Evolutionary conservation across 2,888 invertebrate species (phyloP), one percentile per base, ranked within the genome.

Genomic region (Epirrhoe alternata): DNA sequence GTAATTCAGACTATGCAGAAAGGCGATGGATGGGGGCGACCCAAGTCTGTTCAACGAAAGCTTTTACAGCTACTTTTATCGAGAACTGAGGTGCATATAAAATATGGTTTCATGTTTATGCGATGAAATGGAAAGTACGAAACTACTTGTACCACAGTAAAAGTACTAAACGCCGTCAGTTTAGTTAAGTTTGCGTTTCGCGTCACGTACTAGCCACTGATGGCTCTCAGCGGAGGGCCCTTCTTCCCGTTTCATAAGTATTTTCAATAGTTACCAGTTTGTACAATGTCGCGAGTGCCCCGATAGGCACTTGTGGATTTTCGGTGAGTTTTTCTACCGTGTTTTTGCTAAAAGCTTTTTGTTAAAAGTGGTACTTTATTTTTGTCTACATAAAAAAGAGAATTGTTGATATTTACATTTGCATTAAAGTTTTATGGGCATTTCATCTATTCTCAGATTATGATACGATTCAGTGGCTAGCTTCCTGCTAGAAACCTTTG

Each of bases 161-260:
- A 74, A 76, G 77, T 68, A 68, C 78, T 83, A 81, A 82, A 82
- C 81, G 82, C 77, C 74, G 77, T 75, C 76, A 73, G 79, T 81
- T 80, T 70, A 72, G 77, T 77, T 77, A 77, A 77, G 79, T 81
- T 86, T 77, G 73, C 80, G 80, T 85, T 86, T 85, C 86, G 79
- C 76, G 74, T 86, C 87, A 88, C 88, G 87, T 87, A 71, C 74
- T 64, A 53, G 59, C 76, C 77, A 76, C 79, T 83, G 80, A 87
- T 85, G 84, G 86, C 80, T 79, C 86, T 86, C 84, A 57, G 71
- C 76, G 84, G 83, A 79, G 74, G 76, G 58, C 82, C 80, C 77
- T 83, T 83, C 83, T 80, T 82, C 80, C 82, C 78, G 77, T 83
- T 79, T 83, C 81, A 79, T 85, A 85, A 86, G 83, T 84, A 85